These are phyloP conservation scores for Drosophila insularis DNA, from an alignment of 1,140 invertebrate genomes.

Conservation along the genomic window DNA sequence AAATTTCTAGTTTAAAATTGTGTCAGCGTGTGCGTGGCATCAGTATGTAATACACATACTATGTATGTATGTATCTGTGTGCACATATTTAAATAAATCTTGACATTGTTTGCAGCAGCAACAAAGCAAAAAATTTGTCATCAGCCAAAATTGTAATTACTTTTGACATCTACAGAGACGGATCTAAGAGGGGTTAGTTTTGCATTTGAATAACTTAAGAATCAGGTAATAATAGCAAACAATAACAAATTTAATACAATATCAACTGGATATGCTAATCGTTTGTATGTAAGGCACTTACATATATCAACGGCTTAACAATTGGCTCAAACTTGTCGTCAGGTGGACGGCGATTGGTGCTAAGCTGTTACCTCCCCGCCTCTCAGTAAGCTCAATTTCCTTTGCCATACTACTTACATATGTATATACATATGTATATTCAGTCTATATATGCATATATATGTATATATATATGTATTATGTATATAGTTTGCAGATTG, in stretches of 20 bases:
- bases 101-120: constrained; percentile 55
- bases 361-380: constrained; percentile 23
- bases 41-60: background rate
- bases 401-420: background rate
- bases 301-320: constrained; percentile 78
- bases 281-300: background rate
- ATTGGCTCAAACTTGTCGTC: constrained; percentile 74
- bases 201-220: background rate
- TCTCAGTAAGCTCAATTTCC: background rate
- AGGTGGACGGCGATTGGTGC: constrained; percentile 63
- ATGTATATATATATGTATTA: background rate
- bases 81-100: constrained; percentile 77
- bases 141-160: background rate
- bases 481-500: constrained; percentile 15
- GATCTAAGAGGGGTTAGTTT: background rate
- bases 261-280: too few species aligned
- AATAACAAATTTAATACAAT: background rate
- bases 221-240: background rate
- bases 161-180: background rate
- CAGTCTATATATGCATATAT: background rate
- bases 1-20: constrained; percentile 56
- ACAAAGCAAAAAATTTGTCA: constrained; percentile 1
- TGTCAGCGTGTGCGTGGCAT: constrained; percentile 28
- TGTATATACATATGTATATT: background rate
- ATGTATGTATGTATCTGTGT: constrained; percentile 36